These are phyloP conservation scores for Salvelinus namaycush DNA, from an alignment of 2,113 vertebrate genomes.

Conservation along the genomic window DNA sequence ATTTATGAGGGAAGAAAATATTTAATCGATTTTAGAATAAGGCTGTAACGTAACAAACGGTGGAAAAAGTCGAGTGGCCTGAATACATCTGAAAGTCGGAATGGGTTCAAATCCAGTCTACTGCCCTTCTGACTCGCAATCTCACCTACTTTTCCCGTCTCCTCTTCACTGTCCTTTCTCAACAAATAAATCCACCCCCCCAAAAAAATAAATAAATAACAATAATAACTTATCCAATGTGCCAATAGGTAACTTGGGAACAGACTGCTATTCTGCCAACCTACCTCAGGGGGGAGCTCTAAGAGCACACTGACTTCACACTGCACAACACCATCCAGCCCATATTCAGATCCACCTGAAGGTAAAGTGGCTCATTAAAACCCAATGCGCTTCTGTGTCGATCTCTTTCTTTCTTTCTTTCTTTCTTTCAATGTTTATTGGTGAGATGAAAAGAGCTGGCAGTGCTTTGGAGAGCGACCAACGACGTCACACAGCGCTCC, in stretches of 20 bases:
- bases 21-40: no score
- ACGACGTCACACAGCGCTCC: background rate
- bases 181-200: background rate
- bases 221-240: no score
- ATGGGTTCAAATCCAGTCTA: no score
- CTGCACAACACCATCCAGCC: background rate
- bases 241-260: no score
- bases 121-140: no score
- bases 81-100: no score
- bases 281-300: constrained; percentile 58
- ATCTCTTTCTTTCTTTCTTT: background rate
- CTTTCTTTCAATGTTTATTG: background rate
- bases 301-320: constrained; percentile 14
- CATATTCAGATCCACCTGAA: constrained; percentile 39
- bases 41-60: no score
- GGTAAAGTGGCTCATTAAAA: constrained; percentile 26
- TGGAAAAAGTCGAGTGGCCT: no score
- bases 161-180: background rate
- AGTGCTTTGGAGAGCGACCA: background rate
- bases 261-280: background rate
- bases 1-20: no score
- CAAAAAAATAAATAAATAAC: no score
- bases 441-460: background rate
- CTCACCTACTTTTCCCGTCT: no score
- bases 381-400: background rate